phyloP scores from a whole-genome alignment of 1,140 invertebrate genomes.

The Pseudomyrmex cubaensis region DNA sequence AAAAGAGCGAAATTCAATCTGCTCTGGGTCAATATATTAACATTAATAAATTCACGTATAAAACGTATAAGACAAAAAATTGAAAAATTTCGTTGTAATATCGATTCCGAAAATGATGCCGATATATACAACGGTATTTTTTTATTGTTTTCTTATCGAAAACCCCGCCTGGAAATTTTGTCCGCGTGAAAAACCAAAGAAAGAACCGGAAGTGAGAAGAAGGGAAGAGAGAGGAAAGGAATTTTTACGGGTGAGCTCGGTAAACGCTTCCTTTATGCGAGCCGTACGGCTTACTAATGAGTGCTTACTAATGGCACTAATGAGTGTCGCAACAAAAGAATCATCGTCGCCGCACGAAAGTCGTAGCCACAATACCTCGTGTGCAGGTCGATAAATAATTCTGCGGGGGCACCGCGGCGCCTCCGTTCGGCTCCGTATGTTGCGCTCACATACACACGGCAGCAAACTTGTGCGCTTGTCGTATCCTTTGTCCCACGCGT shows the following conservation, averaged over 20 bases:
- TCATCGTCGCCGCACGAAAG: conserved; percentile 33
- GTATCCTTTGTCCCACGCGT: conserved; percentile 77
- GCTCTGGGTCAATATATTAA: too few relatives aligned
- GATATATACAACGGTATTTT: not conserved
- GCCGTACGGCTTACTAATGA: not conserved
- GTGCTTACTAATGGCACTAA: conserved; percentile 52
- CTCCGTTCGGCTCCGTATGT: conserved; percentile 41
- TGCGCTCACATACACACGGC: not conserved
- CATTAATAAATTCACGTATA: not conserved
- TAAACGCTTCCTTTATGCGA: too few relatives aligned
- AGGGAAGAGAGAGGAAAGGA: too few relatives aligned
- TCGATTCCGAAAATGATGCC: not conserved
- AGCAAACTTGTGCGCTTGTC: conserved; percentile 22
- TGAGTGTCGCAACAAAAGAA: conserved; percentile 52
- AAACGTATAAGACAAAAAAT: not conserved
- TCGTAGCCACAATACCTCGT: conserved; percentile 62
- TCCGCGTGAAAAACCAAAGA: not conserved
- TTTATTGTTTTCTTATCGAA: not conserved
- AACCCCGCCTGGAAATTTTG: too few relatives aligned
- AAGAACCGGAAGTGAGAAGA: not conserved
- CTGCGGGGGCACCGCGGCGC: conserved; percentile 39
- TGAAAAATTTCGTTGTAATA: not conserved
- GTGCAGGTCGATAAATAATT: conserved; percentile 69
- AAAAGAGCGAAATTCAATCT: not conserved
- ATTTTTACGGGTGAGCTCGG: conserved; percentile 13